Conservation (phyloP, 2,888 invertebrate genomes). For the Orthosia cruda region DNA sequence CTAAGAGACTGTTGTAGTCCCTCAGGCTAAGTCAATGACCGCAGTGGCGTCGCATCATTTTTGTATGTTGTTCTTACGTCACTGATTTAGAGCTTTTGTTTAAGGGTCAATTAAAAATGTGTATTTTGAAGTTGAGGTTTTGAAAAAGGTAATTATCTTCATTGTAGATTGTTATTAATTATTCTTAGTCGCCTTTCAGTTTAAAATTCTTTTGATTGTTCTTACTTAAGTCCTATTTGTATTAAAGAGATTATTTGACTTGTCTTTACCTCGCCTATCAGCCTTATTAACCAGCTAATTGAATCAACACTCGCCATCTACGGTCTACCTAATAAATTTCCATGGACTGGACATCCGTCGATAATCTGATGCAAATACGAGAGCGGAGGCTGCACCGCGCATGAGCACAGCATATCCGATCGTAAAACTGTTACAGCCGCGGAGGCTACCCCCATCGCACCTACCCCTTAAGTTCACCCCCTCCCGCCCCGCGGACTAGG, state of each 20-base stretch:
- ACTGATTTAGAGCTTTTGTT: conserved; percentile 36
- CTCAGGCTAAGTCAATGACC: conserved; percentile 62
- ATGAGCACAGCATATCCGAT: conserved; percentile 89
- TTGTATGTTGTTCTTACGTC: conserved; percentile 42
- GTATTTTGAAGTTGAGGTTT: conserved; percentile 25
- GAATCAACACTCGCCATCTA: neutral
- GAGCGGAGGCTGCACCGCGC: conserved; percentile 85
- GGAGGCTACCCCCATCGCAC: conserved; percentile 73
- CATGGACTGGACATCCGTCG: conserved; percentile 77
- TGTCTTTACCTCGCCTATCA: neutral
- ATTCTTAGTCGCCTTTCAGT: too few species aligned
- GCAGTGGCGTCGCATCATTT: conserved; percentile 43
- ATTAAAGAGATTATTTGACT: too few species aligned
- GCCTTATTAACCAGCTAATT: conserved; percentile 13
- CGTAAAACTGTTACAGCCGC: conserved; percentile 90
- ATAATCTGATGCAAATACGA: conserved; percentile 90
- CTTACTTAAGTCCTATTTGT: too few species aligned
- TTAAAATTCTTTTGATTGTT: neutral
- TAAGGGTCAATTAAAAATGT: conserved; percentile 44
- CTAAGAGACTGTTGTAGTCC: conserved; percentile 30
- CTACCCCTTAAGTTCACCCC: conserved; percentile 65
- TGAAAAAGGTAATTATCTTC: neutral
- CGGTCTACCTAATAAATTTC: conserved; percentile 51
- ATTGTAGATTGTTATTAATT: too few species aligned
- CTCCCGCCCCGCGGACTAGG: conserved; percentile 58